Evolutionary conservation across 2,113 vertebrate species (phyloP), one percentile per base, ranked within the genome.

Genomic region (Platanista minor): DNA sequence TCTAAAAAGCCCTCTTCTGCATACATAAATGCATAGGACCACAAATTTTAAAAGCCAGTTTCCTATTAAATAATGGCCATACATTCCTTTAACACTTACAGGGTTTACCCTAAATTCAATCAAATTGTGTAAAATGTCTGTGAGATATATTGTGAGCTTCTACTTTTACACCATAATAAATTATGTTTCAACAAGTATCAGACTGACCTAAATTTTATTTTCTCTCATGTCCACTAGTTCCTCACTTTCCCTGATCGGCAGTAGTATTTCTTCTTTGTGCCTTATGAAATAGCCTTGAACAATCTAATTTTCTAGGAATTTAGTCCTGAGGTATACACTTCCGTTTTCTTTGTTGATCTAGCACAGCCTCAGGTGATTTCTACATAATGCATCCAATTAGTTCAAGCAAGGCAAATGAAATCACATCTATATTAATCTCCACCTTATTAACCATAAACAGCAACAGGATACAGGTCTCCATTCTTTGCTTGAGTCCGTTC

Each of bases 341-440:
- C 97, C 86, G 96, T 97, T 97, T 95, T 97, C 92, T 98, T 98
- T 98, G 96, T 98, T 97, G 96, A 96, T 95, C 98, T 98, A 98
- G 97, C 97, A 94, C 61, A 96, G 96, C 74, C 91, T 90, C 78
- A 96, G 31, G 17, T 88, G 77, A 77, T 23, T 82, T 93, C 85
- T 97, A 87, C 7, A 92, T 82, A 96, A 81, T 80, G 80, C 88
- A 97, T 98, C 93, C 97, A 96, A 75, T 95, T 95, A 84, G 59
- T 81, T 97, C 61, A 97, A 97, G 95, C 91, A 97, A 64, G 80
- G 85, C 90, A 98, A 98, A 95, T 78, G 88, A 91, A 98, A 77
- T 86, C 39, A 54, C 86, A 20, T 95, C 95, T 94, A 84, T 36
- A 66, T 18, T 85, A 86, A 95, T 97, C 39, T 96, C 54, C 74